Base-by-base conservation (phyloP, 2,888 invertebrate genomes). In the Onchidella celtica region DNA sequence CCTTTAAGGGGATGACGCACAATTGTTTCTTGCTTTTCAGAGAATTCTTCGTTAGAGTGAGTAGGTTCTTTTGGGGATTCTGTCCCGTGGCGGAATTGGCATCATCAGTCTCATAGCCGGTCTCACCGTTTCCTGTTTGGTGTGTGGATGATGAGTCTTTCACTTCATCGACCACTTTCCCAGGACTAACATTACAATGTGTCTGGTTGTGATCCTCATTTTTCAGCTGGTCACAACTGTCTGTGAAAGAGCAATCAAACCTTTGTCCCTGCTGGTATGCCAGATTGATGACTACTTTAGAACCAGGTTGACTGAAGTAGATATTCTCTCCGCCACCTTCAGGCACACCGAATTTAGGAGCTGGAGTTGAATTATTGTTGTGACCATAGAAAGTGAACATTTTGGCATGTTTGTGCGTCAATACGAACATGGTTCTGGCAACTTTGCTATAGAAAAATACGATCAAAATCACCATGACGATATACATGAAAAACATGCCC, bases 361-460 rank as follows among this genome's bases (percentile, higher is more conserved):
- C 36, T 0, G 78, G 78, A 1, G 78, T 40, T 14, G 47, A 59
- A 38, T 27, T 57, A 55, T 66, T 63, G 34, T 65, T 24, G 69
- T 3, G 21, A 27, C 24, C 40, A 36, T 69, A 69, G 27, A 78
- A 69, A 6, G 78, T 68, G 29, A 68, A 69, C 78, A 78, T 36
- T 17, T 59, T 65, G 4, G 78, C 34, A 27, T 78, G 69, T 68
- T 61, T 78, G 36, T 32, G 57, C 21, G 59, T 70, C 61, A 78
- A 24, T 6, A 29, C 21, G 36, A 78, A 70, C 69, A 78, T 78
- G 38, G 69, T 29, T 17, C 70, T 57, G 57, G 78, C 69, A 11
- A 69, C 76, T 24, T 47, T 63, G 29, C 66, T 72, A 34, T 80
- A 80, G 74, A 74, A 80, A 32, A 66, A 63, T 9, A 74, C 34